Conservation (phyloP, 1,140 invertebrate genomes). For the Saccostrea echinata region DNA sequence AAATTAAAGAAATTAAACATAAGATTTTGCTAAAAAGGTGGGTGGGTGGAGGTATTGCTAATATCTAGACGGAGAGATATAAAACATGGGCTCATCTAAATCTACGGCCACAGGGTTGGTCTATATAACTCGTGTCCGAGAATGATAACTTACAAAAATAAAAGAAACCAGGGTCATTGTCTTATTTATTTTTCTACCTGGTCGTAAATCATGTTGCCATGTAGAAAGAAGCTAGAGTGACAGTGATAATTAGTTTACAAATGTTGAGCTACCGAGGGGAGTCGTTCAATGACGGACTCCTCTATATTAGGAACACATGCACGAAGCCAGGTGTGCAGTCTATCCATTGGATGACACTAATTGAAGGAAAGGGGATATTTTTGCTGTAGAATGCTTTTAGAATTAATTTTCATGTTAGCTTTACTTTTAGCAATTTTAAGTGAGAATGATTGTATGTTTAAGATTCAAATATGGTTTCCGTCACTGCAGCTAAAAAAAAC, state of each 20-base stretch:
- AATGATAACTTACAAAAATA: neutral
- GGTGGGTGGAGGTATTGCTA: too few relatives aligned
- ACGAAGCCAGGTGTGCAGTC: neutral
- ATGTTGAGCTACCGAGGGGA: neutral
- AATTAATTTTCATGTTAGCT: neutral
- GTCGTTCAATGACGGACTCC: neutral
- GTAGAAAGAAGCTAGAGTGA: neutral
- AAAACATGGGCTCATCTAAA: too few relatives aligned
- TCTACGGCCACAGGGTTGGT: neutral
- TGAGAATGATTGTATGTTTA: neutral
- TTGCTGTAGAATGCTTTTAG: neutral
- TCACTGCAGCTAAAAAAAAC: neutral
- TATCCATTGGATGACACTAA: neutral
- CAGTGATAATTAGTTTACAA: neutral
- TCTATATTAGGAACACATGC: neutral
- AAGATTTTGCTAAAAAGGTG: too few relatives aligned
- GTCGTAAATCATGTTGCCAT: neutral
- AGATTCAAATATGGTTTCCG: neutral
- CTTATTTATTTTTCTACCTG: neutral
- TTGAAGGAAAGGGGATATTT: neutral
- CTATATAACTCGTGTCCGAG: neutral
- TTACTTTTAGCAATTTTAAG: neutral
- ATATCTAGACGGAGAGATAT: too few relatives aligned
- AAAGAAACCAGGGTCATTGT: slow-evolving; percentile 4
- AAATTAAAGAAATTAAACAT: too few relatives aligned